Evolutionary conservation across 1,140 invertebrate species (phyloP).

Genomic region (Drosophila bocqueti): DNA sequence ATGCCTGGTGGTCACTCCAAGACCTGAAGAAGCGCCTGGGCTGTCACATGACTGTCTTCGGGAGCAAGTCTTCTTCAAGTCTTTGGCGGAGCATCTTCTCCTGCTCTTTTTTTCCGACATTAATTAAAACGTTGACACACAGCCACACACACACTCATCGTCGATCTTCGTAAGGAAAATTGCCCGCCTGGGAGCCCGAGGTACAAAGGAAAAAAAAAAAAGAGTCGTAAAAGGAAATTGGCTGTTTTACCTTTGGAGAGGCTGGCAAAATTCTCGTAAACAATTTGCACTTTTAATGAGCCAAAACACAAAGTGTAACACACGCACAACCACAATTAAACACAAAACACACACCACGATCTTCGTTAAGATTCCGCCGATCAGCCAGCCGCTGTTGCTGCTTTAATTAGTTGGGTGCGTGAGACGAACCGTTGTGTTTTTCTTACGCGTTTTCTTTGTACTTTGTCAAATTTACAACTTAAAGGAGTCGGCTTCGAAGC

Average conservation of each 20-base stretch:
- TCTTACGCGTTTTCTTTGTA: constrained; percentile 15
- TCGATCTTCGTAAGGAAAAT: constrained; percentile 63
- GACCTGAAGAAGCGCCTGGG: constrained; percentile 26
- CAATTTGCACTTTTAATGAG: constrained; percentile 78
- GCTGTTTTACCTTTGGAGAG: constrained; percentile 67
- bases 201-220: constrained; percentile 1
- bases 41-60: constrained; percentile 51
- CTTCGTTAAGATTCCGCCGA: constrained; percentile 31
- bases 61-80: constrained; percentile 37
- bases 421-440: constrained; percentile 34
- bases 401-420: constrained; percentile 63
- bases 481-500: constrained; percentile 7
- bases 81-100: neutral
- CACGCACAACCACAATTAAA: constrained; percentile 18
- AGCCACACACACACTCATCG: constrained; percentile 1
- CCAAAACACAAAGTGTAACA: constrained; percentile 41
- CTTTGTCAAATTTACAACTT: constrained; percentile 35
- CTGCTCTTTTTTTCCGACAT: constrained; percentile 9
- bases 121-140: constrained; percentile 65
- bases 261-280: constrained; percentile 53
- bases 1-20: constrained; percentile 38
- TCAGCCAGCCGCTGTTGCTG: constrained; percentile 3
- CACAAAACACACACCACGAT: constrained; percentile 10
- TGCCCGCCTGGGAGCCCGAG: constrained; percentile 63
- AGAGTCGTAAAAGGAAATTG: constrained; percentile 53